Base-by-base conservation (phyloP, 2,888 invertebrate genomes). In the Drosophila merina region DNA sequence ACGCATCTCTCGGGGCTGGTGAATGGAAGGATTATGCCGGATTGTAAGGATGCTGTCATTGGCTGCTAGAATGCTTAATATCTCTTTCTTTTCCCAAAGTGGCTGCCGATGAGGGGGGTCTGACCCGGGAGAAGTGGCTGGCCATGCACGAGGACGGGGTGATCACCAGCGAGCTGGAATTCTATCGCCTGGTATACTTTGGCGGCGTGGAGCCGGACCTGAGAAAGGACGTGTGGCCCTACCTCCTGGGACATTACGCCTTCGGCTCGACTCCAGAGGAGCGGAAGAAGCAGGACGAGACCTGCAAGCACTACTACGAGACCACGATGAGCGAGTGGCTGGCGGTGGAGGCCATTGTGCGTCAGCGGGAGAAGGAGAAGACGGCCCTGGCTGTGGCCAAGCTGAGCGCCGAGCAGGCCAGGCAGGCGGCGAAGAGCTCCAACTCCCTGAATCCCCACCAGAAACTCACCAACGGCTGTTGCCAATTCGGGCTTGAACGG, bases 281-380 rank as follows among this genome's bases (percentile, higher is more conserved):
- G 73, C 93, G 96, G 7, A 89, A 90, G 1, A 94, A 94, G 77
- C 93, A 95, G 70, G 95, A 95, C 77, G 92, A 93, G 63, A 93
- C 93, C 48, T 95, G 95, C 36, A 94, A 95, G 70, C 95, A 95
- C 47, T 94, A 94, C 69, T 98, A 97, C 84, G 97, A 98, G 91
- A 96, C 96, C 7, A 96, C 96, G 0, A 97, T 98, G 96, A 97
- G 97, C 0, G 98, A 98, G 90, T 98, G 98, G 98, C 91, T 97
- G 72, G 97, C 97, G 0, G 97, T 98, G 0, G 98, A 99, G 90
- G 97, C 97, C 0, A 97, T 98, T 72, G 97, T 98, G 0, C 92
- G 95, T 1, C 96, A 97, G 89, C 92, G 95, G 3, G 97, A 97
- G 85, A 95, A 95, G 71, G 97, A 97, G 89, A 95, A 95, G 31